Evolutionary conservation across 2,113 vertebrate species (phyloP), one percentile per base, ranked within the genome.

Genomic region (Fulica atra): DNA sequence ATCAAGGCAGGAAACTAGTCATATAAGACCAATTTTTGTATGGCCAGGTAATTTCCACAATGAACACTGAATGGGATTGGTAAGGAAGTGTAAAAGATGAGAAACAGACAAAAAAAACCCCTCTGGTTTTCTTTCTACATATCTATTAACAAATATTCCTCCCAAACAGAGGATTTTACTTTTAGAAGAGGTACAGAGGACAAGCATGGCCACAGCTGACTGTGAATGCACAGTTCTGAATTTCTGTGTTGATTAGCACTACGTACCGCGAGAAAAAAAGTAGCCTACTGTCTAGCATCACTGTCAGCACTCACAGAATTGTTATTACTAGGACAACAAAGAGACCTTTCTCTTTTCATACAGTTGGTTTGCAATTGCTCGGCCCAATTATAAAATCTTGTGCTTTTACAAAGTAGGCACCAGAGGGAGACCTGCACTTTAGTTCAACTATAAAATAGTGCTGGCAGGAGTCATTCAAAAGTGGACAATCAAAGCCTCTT

Each of bases 401-500:
- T 95, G 94, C 89, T 96, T 95, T 95, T 97, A 92, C 92, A 74
- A 86, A 91, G 86, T 44, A 92, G 83, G 96, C 95, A 97, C 89
- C 96, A 97, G 95, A 97, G 96, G 96, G 96, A 97, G 96, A 97
- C 91, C 86, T 97, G 94, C 80, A 91, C 95, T 93, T 81, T 17
- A 93, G 80, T 66, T 94, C 92, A 78, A 68, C 89, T 76, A 48
- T 51, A 81, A 93, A 94, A 87, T 74, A 88, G 91, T 51, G 60
- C 69, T 78, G 86, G 80, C 80, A 73, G 64, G 64, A 94, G 91
- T 64, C 36, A 73, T 40, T 93, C 68, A 81, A 51, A 86, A 81
- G 77, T 78, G 72, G 95, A 71, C 92, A 78, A 70, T 83, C 83
- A 86, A 93, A 91, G 83, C 40, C 50, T 80, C 50, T 66, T 76